phyloP scores from a whole-genome alignment of 2,888 invertebrate genomes.

The Eumacrocentrus americanus region DNA sequence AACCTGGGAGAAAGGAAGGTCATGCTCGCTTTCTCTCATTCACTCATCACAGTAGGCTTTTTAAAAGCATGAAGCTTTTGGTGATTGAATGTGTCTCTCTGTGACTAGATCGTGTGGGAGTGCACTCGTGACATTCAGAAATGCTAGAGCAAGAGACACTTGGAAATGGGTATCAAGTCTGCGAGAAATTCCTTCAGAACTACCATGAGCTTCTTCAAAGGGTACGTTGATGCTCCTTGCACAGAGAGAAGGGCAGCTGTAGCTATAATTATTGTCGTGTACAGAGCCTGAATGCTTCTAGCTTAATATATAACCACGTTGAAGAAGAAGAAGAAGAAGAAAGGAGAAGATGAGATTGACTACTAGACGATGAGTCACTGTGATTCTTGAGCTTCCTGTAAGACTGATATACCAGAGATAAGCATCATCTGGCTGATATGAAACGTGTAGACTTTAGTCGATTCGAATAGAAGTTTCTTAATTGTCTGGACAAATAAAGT shows the following conservation, averaged over 20 bases:
- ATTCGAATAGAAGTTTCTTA: neutral
- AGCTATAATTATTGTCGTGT: neutral
- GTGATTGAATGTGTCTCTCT: too few relatives aligned
- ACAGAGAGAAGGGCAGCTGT: too few relatives aligned
- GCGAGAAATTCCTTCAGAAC: constrained; percentile 75
- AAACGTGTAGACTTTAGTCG: too few relatives aligned
- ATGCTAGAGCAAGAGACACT: constrained; percentile 74
- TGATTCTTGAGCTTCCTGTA: constrained; percentile 28
- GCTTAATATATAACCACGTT: neutral
- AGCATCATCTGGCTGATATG: neutral
- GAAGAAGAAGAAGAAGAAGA: too few relatives aligned
- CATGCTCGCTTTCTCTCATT: neutral
- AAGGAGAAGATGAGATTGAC: too few relatives aligned
- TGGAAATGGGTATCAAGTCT: constrained; percentile 71
- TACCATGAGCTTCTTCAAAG: constrained; percentile 73
- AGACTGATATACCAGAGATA: constrained; percentile 1
- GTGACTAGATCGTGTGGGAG: too few relatives aligned
- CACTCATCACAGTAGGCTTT: too few relatives aligned
- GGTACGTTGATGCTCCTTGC: constrained; percentile 65
- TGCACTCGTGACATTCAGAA: neutral
- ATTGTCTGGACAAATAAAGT: too few relatives aligned
- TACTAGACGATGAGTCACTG: constrained; percentile 33
- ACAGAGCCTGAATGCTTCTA: neutral
- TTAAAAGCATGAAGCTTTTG: too few relatives aligned
- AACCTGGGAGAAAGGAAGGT: neutral